Evolutionary conservation across 2,888 invertebrate species (phyloP), one percentile per base, ranked within the genome.

Genomic region (Trachelus troglodyta): DNA sequence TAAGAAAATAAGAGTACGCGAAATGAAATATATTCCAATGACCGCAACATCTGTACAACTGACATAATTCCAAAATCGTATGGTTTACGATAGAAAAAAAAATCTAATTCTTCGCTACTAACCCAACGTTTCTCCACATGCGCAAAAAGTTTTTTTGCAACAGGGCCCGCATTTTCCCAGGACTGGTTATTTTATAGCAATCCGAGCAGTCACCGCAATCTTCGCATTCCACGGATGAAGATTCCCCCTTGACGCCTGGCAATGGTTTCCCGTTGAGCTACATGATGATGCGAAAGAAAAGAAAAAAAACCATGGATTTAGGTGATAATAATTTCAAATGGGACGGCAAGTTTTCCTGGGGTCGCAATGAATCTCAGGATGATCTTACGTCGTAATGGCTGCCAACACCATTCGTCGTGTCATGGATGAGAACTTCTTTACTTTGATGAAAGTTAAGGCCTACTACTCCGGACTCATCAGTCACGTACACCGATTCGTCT

Each of bases 71-170:
- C 15, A 15, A 15, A 40, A 40, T 40, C 6, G 6, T 40, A 6
- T 40, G 6, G 15, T 12, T 71, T 15, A 71, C n/a, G 71, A 71
- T 33, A 4, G 12, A 33, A 12, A 35, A 12, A 35, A 71, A 69
- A 69, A 33, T 15, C 30, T 33, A n/a, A 71, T 9, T 11, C 12
- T 79, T 69, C 56, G 40, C n/a, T 68, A 87, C 92, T 80, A 85
- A 93, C 93, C 97, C 97, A 81, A 97, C 96, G 92, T 97, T 97
- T 75, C 97, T 93, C 97, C 97, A 97, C 97, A 97, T 97, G 56
- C 97, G 93, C 75, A 97, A 92, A 93, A 97, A 97, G 92, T 97
- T 97, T 93, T 98, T 97, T 89, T 96, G 95, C 82, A 97, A 93
- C 75, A 98, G 92, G 0, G 97, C 97, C 87, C 95, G 95, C 87